These are phyloP conservation scores for Centruroides vittatus DNA, from an alignment of 1,140 invertebrate species.

Conservation along the genomic window DNA sequence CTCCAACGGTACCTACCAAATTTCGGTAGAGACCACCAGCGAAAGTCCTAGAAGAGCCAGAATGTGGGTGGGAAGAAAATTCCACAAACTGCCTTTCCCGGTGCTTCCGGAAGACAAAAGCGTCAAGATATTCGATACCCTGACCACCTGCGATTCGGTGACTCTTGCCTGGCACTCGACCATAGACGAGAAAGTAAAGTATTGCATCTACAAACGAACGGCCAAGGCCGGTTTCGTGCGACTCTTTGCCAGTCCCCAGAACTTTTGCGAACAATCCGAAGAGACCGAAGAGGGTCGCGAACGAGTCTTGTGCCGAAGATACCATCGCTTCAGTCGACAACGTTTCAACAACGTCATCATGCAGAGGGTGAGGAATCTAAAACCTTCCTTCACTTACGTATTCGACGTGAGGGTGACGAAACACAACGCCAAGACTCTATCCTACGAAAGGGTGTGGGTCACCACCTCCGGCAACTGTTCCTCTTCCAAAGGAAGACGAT, in stretches of 20 bases:
- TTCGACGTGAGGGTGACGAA: slow-evolving; percentile 26
- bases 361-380: slow-evolving; percentile 22
- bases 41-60: slow-evolving; percentile 2
- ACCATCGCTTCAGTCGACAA: slow-evolving; percentile 16
- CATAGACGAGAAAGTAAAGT: slow-evolving; percentile 23
- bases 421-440: slow-evolving; percentile 21
- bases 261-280: slow-evolving; percentile 10
- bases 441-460: slow-evolving; percentile 21
- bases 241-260: slow-evolving; percentile 14
- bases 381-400: slow-evolving; percentile 22
- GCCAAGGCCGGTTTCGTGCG: slow-evolving; percentile 4
- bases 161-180: slow-evolving; percentile 24
- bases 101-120: slow-evolving; percentile 21
- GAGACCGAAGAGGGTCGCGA: slow-evolving; percentile 8
- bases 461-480: slow-evolving; percentile 7
- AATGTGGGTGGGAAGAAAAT: slow-evolving; percentile 13
- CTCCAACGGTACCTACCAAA: neutral
- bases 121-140: slow-evolving; percentile 20
- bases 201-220: slow-evolving; percentile 25
- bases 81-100: slow-evolving; percentile 20
- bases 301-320: slow-evolving; percentile 22
- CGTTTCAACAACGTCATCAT: slow-evolving; percentile 20
- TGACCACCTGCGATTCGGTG: slow-evolving; percentile 23
- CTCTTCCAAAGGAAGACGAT: no score
- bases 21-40: slow-evolving; percentile 18